phyloP scores from a whole-genome alignment of 2,113 vertebrate genomes.

The Oreochromis tanganicae region DNA sequence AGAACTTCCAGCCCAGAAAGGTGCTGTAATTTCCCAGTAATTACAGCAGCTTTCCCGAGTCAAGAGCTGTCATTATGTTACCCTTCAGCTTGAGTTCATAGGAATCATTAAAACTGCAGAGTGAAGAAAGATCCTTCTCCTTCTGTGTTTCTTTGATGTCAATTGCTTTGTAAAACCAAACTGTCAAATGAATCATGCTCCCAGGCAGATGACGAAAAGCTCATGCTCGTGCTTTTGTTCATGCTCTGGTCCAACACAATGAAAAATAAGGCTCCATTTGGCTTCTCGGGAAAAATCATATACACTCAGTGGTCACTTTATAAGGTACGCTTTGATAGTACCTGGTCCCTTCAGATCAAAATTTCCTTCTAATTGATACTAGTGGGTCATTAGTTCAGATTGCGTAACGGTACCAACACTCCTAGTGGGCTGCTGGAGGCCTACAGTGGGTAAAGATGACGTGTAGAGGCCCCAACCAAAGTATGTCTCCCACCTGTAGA shows the following conservation, averaged over 20 bases:
- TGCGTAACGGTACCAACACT: not conserved
- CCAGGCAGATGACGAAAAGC: constrained; percentile 5
- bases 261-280: not conserved
- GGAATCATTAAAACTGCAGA: constrained; percentile 1
- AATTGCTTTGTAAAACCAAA: constrained; percentile 4
- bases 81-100: not conserved
- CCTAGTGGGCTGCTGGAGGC: not conserved
- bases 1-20: not conserved
- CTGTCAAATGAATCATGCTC: not conserved
- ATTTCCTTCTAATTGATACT: not conserved
- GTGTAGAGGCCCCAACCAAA: not conserved
- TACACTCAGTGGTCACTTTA: not conserved
- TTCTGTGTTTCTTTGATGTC: constrained; percentile 32
- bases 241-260: not conserved
- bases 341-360: not conserved
- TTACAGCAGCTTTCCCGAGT: constrained; percentile 3
- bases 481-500: accelerated
- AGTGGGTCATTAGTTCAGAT: not conserved
- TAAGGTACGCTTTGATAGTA: not conserved
- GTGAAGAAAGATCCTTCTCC: not conserved
- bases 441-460: not conserved
- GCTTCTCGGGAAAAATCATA: not conserved
- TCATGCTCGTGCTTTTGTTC: not conserved
- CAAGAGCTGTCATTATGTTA: not conserved
- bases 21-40: not conserved